A percentile compares a stretch with the other conserved stretches of the same genome.
Conservation (phyloP, 2,113 vertebrate species). For the Cranoglanis bouderius region DNA sequence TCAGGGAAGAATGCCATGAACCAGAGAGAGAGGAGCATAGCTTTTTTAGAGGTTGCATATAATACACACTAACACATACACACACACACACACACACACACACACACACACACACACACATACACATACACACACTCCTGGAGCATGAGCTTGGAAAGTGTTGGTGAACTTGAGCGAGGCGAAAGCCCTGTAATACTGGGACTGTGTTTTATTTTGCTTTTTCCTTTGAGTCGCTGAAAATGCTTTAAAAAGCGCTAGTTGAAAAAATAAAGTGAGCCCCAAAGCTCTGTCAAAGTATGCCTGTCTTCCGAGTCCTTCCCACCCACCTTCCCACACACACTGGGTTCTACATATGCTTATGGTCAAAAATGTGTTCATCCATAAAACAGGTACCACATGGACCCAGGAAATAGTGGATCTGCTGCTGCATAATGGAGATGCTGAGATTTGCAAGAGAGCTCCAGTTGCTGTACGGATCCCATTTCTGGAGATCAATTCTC, state of each 20-base stretch:
- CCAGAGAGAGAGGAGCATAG: no score
- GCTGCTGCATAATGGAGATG: slow-evolving; percentile 54
- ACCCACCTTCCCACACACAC: not conserved
- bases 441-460: slow-evolving; percentile 44
- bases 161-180: not conserved
- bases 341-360: no score
- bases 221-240: not conserved
- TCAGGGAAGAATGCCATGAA: no score
- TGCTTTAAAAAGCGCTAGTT: not conserved
- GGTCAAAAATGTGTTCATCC: not conserved
- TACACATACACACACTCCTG: not conserved
- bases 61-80: no score
- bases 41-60: not conserved
- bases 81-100: no score
- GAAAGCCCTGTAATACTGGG: not conserved
- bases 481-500: slow-evolving; percentile 53
- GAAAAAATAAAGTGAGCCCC: not conserved
- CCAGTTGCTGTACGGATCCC: slow-evolving; percentile 50
- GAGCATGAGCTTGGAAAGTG: not conserved
- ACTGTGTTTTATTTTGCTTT: not conserved
- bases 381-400: slow-evolving; percentile 68
- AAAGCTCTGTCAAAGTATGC: not conserved
- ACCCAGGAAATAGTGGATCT: slow-evolving; percentile 69
- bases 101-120: no score
- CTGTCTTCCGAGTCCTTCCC: not conserved